Evolutionary conservation across 2,113 vertebrate genomes (phyloP).

Genomic region (Antigone vipio): DNA sequence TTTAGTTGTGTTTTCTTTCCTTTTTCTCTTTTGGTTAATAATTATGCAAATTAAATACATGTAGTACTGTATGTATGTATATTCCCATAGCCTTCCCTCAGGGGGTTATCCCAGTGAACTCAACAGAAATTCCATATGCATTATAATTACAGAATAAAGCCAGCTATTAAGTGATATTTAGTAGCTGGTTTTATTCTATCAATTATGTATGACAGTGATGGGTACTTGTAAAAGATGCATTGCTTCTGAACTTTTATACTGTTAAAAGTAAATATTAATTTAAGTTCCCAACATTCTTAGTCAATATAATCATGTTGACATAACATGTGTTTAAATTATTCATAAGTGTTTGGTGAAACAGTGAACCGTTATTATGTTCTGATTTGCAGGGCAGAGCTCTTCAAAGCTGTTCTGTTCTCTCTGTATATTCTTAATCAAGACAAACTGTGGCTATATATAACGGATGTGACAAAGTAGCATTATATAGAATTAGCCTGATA

Average conservation of each 20-base stretch:
- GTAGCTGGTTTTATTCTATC: background rate
- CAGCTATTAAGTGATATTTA: background rate
- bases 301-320: background rate
- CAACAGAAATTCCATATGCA: background rate
- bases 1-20: background rate
- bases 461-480: background rate
- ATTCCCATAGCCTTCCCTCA: background rate
- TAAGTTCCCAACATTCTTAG: background rate
- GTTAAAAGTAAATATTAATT: slow-evolving; percentile 22
- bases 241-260: background rate
- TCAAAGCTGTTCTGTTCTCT: background rate
- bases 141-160: slow-evolving; percentile 17
- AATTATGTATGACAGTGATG: background rate
- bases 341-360: background rate
- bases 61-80: background rate
- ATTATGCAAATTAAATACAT: background rate
- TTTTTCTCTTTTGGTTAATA: background rate
- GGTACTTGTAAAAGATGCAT: background rate
- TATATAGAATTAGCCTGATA: background rate
- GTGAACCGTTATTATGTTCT: background rate
- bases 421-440: background rate
- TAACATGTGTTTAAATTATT: background rate
- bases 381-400: background rate
- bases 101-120: background rate
- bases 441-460: background rate